Percentiles rank a stretch among this genome's conserved stretches.
phyloP scores from a whole-genome alignment of 92 coral and sea anemone genomes.

The Siderastrea siderea region DNA sequence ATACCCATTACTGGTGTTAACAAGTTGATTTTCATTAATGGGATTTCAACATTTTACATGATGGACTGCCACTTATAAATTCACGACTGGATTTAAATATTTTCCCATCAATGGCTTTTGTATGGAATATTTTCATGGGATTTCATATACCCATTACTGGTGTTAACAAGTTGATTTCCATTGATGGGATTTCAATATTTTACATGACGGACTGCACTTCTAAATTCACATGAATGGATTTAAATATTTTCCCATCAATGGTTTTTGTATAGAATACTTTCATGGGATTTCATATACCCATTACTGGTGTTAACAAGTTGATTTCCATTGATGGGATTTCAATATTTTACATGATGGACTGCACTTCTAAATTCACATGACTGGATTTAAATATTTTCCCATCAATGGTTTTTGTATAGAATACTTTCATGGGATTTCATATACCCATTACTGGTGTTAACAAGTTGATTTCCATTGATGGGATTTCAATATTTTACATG shows the following conservation, averaged over 20 bases:
- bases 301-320: neutral
- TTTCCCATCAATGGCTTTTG: conserved; percentile 3
- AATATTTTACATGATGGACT: conserved; percentile 9
- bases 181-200: conserved; percentile 15
- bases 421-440: neutral
- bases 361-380: conserved; percentile 8
- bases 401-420: conserved; percentile 1
- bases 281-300: conserved; percentile 22
- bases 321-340: conserved; percentile 16
- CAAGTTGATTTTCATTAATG: conserved; percentile 16
- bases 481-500: conserved; percentile 3
- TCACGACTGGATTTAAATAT: conserved; percentile 13
- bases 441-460: conserved; percentile 1
- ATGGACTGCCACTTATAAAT: neutral
- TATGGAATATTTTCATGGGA: neutral
- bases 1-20: conserved; percentile 2
- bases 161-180: conserved; percentile 2
- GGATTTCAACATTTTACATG: conserved; percentile 5
- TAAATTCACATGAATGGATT: conserved; percentile 18
- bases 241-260: conserved; percentile 4
- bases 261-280: neutral
- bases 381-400: conserved; percentile 11
- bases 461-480: conserved; percentile 15
- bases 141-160: conserved; percentile 11
- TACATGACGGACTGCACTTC: neutral